These are phyloP conservation scores for Popillia japonica DNA, from an alignment of 1,140 invertebrate species.

Conservation along the genomic window DNA sequence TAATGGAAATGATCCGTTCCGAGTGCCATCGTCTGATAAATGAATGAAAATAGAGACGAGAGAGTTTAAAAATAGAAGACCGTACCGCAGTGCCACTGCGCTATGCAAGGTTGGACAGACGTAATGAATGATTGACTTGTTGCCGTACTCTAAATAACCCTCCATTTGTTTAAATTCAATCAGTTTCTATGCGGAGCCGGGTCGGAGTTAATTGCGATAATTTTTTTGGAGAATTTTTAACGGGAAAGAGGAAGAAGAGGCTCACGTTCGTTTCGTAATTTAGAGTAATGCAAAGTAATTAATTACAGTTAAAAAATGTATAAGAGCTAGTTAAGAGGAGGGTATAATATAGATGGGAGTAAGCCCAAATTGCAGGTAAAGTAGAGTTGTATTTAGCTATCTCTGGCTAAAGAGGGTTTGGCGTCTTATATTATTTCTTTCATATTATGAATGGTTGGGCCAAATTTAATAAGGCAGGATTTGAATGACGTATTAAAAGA, in stretches of 20 bases:
- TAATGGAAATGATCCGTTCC: neutral
- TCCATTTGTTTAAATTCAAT: constrained; percentile 12
- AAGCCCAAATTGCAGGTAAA: no score
- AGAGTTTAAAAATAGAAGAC: constrained; percentile 1
- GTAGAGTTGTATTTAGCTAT: no score
- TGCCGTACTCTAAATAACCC: neutral
- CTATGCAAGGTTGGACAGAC: neutral
- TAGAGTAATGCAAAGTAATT: no score
- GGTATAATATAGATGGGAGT: no score
- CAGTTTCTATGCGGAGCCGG: neutral
- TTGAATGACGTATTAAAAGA: no score
- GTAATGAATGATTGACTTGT: constrained; percentile 11
- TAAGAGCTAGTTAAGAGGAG: no score
- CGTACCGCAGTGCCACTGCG: neutral
- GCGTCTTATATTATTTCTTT: no score
- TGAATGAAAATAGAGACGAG: neutral
- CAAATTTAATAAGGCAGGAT: no score
- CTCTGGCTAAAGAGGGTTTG: no score
- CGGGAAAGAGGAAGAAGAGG: no score
- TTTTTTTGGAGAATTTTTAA: neutral
- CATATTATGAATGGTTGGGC: no score
- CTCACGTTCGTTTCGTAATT: neutral
- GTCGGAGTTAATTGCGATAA: neutral
- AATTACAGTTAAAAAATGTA: no score
- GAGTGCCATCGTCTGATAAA: constrained; percentile 3